phyloP scores from a whole-genome alignment of 2,888 invertebrate genomes.

The Calameuta pallipes region DNA sequence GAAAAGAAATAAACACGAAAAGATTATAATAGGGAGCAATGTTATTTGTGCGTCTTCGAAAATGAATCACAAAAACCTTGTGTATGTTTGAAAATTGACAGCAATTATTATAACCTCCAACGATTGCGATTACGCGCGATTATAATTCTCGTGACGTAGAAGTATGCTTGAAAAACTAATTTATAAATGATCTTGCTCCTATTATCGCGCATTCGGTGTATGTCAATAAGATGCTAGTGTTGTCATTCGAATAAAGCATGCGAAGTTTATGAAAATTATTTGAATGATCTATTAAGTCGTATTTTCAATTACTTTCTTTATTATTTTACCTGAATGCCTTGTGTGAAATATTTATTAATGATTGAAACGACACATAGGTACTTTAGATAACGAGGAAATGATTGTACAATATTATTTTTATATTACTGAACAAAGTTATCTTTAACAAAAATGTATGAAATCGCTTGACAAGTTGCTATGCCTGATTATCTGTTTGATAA shows the following conservation, averaged over 20 bases:
- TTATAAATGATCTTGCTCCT: neutral
- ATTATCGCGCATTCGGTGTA: neutral
- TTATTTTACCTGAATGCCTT: neutral
- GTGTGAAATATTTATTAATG: neutral
- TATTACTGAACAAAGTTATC: neutral
- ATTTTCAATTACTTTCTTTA: neutral
- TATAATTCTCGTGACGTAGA: neutral
- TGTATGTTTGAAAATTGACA: neutral
- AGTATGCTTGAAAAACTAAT: neutral
- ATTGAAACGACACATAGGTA: neutral
- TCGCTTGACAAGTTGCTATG: neutral
- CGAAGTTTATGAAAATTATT: neutral
- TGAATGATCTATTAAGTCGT: neutral
- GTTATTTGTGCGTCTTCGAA: neutral
- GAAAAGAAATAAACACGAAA: neutral
- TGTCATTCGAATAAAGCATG: neutral
- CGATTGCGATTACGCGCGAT: neutral
- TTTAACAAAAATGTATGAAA: neutral
- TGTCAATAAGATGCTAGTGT: neutral
- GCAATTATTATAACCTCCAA: neutral
- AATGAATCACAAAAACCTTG: neutral
- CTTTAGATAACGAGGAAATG: neutral
- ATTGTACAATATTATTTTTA: neutral
- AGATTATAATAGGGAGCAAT: too few relatives aligned
- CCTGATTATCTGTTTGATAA: neutral